These are phyloP conservation scores for Siphonodentalium dalli DNA, from an alignment of 2,888 invertebrate species.

Conservation along the genomic window DNA sequence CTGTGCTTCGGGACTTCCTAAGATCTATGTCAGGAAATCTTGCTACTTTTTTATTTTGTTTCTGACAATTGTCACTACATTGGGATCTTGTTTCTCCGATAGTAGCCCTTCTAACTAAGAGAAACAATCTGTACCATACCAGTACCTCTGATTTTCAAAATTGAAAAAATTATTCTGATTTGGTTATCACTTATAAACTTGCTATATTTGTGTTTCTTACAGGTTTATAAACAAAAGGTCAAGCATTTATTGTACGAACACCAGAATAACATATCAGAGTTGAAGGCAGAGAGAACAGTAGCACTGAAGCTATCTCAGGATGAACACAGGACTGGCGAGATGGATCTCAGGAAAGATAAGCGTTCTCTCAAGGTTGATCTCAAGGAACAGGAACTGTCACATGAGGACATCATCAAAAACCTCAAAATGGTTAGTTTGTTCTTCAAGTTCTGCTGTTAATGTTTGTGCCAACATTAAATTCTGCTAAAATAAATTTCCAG, in stretches of 20 bases:
- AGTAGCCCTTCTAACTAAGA: too few species aligned
- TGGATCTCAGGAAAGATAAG: conserved; percentile 79
- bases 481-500: neutral
- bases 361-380: conserved; percentile 73
- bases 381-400: conserved; percentile 75
- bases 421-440: conserved; percentile 72
- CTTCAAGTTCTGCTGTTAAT: neutral
- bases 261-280: conserved; percentile 82
- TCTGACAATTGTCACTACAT: too few species aligned
- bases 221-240: conserved; percentile 87
- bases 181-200: too few species aligned
- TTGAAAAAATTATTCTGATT: too few species aligned
- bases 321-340: conserved; percentile 79
- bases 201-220: conserved; percentile 15
- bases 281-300: conserved; percentile 75
- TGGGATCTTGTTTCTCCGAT: too few species aligned
- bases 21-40: too few species aligned
- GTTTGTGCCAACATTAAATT: neutral
- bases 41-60: too few species aligned
- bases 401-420: conserved; percentile 77
- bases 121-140: too few species aligned
- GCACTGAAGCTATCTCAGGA: conserved; percentile 83
- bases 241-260: conserved; percentile 93
- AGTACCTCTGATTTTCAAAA: too few species aligned
- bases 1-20: too few species aligned